phyloP scores from a whole-genome alignment of 2,888 invertebrate species.

The Erebia ligea region DNA sequence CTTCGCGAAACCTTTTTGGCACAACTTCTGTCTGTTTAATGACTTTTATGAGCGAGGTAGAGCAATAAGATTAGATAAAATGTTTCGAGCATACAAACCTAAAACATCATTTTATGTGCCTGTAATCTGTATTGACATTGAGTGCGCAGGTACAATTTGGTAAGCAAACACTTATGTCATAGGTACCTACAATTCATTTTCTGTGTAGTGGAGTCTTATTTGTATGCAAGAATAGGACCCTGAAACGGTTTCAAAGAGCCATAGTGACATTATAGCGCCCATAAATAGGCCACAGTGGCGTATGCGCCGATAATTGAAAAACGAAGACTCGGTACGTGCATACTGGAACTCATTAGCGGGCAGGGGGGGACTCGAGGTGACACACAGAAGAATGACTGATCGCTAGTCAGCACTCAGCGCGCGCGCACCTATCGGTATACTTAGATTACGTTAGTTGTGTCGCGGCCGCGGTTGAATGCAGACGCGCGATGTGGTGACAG shows the following conservation, averaged over 20 bases:
- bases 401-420: slow-evolving; percentile 76
- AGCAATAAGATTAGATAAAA: too few relatives aligned
- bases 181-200: too few relatives aligned
- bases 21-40: too few relatives aligned
- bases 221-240: background rate
- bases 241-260: background rate
- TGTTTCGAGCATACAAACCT: too few relatives aligned
- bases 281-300: slow-evolving; percentile 32
- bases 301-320: slow-evolving; percentile 45
- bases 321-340: slow-evolving; percentile 53
- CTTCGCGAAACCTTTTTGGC: too few relatives aligned
- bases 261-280: background rate
- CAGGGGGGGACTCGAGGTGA: slow-evolving; percentile 50
- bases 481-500: slow-evolving; percentile 73
- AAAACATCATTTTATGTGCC: too few relatives aligned
- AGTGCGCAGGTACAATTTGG: too few relatives aligned
- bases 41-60: too few relatives aligned
- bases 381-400: slow-evolving; percentile 77
- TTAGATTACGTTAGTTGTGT: slow-evolving; percentile 63
- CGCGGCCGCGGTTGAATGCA: slow-evolving; percentile 73
- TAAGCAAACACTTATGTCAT: too few relatives aligned
- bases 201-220: too few relatives aligned
- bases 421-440: slow-evolving; percentile 67
- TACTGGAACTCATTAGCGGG: slow-evolving; percentile 75
- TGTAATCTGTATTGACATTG: too few relatives aligned